Percentiles rank a stretch among this genome's conserved stretches.
phyloP scores from a whole-genome alignment of 2,797 vertebrate species.

The Microctenopoma lineatum region DNA sequence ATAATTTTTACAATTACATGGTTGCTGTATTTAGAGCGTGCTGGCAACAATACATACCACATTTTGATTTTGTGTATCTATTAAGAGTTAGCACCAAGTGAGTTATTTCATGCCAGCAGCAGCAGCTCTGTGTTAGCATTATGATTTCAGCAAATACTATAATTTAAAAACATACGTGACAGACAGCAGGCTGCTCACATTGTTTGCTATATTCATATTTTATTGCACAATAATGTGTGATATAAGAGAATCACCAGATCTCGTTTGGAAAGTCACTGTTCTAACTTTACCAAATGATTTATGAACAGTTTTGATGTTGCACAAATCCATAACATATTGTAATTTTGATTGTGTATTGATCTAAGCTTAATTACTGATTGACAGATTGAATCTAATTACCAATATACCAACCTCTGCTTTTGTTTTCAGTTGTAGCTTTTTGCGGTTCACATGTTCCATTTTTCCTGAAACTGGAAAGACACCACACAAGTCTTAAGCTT shows the following conservation, averaged over 20 bases:
- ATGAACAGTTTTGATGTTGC: too few relatives aligned
- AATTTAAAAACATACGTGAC: not conserved
- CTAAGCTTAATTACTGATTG: not conserved
- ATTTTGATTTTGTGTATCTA: not conserved
- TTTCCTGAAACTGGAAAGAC: constrained; percentile 72
- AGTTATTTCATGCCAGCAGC: not conserved
- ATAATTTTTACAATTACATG: not conserved
- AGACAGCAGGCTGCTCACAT: not conserved
- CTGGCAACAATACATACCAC: not conserved
- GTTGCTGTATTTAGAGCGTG: not conserved
- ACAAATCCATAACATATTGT: not conserved
- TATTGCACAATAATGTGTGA: too few relatives aligned
- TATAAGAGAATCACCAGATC: too few relatives aligned
- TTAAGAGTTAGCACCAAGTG: not conserved
- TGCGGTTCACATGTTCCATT: constrained; percentile 78
- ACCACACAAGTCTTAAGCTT: not conserved
- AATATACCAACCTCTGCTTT: constrained; percentile 80
- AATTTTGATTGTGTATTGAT: constrained; percentile 2
- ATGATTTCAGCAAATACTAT: not conserved
- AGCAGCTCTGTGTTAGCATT: not conserved
- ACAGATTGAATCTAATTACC: not conserved
- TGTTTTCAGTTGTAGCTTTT: constrained; percentile 80
- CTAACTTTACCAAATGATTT: too few relatives aligned
- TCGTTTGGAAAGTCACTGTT: too few relatives aligned
- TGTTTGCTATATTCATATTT: not conserved